Evolutionary conservation across 2,797 vertebrate species (phyloP), one percentile per base, ranked within the genome.

Genomic region (Tapirus indicus): DNA sequence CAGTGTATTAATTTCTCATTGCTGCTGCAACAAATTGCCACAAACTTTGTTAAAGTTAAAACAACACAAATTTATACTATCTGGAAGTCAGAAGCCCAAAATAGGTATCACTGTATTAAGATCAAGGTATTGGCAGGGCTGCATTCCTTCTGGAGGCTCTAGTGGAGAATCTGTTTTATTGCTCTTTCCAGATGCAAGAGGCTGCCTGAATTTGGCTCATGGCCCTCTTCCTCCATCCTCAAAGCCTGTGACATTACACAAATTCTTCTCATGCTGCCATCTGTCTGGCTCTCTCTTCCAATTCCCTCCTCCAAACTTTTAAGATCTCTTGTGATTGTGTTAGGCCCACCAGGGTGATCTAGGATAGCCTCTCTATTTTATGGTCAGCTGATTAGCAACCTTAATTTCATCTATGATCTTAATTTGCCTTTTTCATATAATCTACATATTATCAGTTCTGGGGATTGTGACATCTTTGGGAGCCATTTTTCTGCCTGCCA

Each of bases 61-160:
- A 35, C 32, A 60, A 54, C 5, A 78, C 9, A 62, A 49, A 49
- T 35, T 56, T 62, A 44, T 5, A 62, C 2, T 12, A 52, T 88
- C 14, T 60, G 2, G 64, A 74, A 14, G 6, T n/a, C 47, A 66
- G 16, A 4, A 49, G 4, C 54, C 32, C 32, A n/a, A 17, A 56
- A 60, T 68, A 21, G 12, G 21, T 44, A 23, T 12, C 21, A 29
- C 6, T 20, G 12, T n/a, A 8, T 16, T 88, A 7, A 35, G 7
- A n/a, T 11, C 17, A 68, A 72, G 14, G 2, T 47, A 0, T 27
- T n/a, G 12, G 20, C 0, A 6, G 38, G 35, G 2, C 18, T 62
- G 18, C 3, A 6, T 84, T 72, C 16, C 29, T 88, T 82, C 44
- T 23, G 10, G 21, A 72, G n/a, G 13, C 14, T 58, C 3, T 29